These are phyloP conservation scores for Manis pentadactyla DNA, from an alignment of 2,797 vertebrate genomes.

Conservation along the genomic window DNA sequence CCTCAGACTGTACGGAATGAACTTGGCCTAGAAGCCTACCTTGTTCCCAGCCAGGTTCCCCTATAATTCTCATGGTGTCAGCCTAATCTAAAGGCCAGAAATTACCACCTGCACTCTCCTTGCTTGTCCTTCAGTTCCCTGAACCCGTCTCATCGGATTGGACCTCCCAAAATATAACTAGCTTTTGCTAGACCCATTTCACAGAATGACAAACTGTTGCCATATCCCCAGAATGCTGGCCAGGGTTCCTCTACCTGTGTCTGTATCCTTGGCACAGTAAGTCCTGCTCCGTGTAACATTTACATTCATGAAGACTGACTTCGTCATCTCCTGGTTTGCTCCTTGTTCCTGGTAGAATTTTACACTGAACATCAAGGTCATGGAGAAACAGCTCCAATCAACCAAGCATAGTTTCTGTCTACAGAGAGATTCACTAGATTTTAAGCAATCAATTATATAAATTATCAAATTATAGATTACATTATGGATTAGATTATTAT, in stretches of 20 bases:
- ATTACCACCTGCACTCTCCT: neutral
- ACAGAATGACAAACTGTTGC: neutral
- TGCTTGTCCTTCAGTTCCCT: neutral
- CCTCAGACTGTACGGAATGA: neutral
- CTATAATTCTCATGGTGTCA: neutral
- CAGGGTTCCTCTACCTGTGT: neutral
- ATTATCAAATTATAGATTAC: neutral
- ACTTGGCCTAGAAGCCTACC: neutral
- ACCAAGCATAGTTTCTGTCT: neutral
- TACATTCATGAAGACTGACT: neutral
- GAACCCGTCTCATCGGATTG: neutral
- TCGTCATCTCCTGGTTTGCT: neutral
- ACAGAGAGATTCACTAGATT: neutral
- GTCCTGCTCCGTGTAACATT: neutral
- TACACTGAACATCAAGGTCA: neutral
- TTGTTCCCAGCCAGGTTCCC: neutral
- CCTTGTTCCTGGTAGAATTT: neutral
- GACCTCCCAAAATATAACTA: neutral
- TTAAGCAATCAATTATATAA: neutral
- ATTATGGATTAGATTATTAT: neutral
- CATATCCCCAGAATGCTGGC: neutral
- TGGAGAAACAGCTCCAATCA: neutral
- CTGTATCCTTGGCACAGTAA: neutral
- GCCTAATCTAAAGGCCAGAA: neutral
- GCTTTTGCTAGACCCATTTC: neutral